Evolutionary conservation across 2,113 vertebrate genomes (phyloP), one percentile per base, ranked within the genome.

Genomic region (Clarias macrocephalus): DNA sequence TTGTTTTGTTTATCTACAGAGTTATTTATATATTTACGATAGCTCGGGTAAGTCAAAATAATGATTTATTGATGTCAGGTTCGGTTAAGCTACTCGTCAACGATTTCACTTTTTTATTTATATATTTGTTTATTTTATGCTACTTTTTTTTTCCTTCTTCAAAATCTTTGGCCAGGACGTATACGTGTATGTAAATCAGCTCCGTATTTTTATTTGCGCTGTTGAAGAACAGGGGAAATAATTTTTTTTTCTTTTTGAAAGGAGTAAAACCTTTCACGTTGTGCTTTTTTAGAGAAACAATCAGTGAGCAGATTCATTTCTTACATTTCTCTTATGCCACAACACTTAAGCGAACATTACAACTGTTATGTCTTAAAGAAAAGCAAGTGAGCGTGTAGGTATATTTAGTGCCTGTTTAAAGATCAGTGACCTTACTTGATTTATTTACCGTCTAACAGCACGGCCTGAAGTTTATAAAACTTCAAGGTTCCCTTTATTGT

Each of bases 11-110:
- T 94, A 92, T 93, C 90, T 93, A 81, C 88, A 92, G 77, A 88
- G 92, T 92, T 95, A 94, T 95, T 95, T 95, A 93, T 94, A 93
- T 96, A 94, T 94, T 94, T 95, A 62, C 62, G 82, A 79, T 18
- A 57, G 37, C 65, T 21, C 30, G 68, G 82, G 84, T 85, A 82
- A 87, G 79, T 85, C 30, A 82, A 65, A 86, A 88, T 79, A 88
- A 82, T 92, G 92, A 94, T 94, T 94, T 94, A 93, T 95, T 90
- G 52, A 93, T 92, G 91, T 94, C 28, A 56, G 81, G 54, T 83
- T 85, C n/a, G 16, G 57, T 62, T 84, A 62, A 85, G 65, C 91
- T 85, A 89, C 86, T 88, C 88, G 88, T 90, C 89, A 84, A 90
- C 63, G 54, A 62, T 62, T 63, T 65, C 30, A 63, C 66, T 37